phyloP scores from a whole-genome alignment of 1,140 invertebrate species.

The Coenobita brevimanus region DNA sequence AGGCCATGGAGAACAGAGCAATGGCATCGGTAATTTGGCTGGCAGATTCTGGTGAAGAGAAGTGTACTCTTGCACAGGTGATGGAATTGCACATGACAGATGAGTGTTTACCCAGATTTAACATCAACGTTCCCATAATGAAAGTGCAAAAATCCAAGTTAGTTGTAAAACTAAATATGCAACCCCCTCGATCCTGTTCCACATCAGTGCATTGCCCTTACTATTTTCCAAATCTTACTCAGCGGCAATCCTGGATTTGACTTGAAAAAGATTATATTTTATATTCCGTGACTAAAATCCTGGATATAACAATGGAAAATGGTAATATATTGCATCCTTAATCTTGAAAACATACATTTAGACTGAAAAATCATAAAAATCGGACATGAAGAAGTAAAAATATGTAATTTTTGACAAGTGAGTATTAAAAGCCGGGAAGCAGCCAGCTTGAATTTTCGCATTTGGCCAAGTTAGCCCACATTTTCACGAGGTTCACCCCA shows the following conservation, averaged over 20 bases:
- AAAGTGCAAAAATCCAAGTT: conserved; percentile 26
- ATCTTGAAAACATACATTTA: no score
- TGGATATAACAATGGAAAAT: no score
- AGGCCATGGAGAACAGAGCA: conserved; percentile 28
- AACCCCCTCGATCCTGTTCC: not conserved
- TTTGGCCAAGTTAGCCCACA: conserved; percentile 19
- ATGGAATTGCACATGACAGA: conserved; percentile 22
- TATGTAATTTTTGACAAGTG: no score
- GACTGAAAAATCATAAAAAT: no score
- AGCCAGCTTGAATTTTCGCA: conserved; percentile 7
- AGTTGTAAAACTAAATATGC: conserved; percentile 6
- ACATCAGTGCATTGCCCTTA: conserved; percentile 13
- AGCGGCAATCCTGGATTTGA: no score
- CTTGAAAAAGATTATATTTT: no score
- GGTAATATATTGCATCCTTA: no score
- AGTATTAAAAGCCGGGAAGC: not conserved
- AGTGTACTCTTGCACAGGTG: conserved; percentile 17
- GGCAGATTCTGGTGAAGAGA: conserved; percentile 13
- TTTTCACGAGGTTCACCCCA: conserved; percentile 35
- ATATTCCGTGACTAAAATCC: no score
- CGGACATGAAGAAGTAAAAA: no score
- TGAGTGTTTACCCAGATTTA: conserved; percentile 33
- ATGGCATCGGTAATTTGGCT: conserved; percentile 19
- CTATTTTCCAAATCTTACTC: no score
- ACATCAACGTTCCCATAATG: conserved; percentile 9